Percentiles rank a stretch among this genome's conserved stretches.
phyloP scores from a whole-genome alignment of 2,888 invertebrate species.

The Microctonus hyperodae region DNA sequence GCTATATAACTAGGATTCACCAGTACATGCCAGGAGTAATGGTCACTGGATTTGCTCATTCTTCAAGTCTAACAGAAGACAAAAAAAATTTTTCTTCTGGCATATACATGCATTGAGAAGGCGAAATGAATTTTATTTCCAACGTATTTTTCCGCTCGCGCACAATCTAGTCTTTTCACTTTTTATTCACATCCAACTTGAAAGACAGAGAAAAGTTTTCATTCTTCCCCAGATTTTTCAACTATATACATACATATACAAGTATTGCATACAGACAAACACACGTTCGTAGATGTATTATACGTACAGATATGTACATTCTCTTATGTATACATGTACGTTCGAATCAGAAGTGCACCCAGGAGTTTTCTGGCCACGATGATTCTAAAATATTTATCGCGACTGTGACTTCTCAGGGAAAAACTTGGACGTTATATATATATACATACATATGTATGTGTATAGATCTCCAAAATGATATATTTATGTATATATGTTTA shows the following conservation, averaged over 20 bases:
- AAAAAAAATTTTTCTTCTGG: background rate
- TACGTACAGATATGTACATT: too few relatives aligned
- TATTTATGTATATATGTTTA: background rate
- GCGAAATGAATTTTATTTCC: slow-evolving; percentile 27
- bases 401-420: background rate
- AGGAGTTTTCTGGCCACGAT: slow-evolving; percentile 19
- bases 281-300: too few relatives aligned
- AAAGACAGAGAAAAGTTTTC: slow-evolving; percentile 1
- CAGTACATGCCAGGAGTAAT: slow-evolving; percentile 22
- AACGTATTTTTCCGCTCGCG: slow-evolving; percentile 10
- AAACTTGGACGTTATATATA: slow-evolving; percentile 1
- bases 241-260: background rate
- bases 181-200: slow-evolving; percentile 23
- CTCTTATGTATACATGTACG: background rate
- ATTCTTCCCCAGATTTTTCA: background rate
- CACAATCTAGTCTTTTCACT: slow-evolving; percentile 22
- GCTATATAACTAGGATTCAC: slow-evolving; percentile 31
- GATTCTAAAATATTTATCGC: slow-evolving; percentile 22
- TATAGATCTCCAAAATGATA: too few relatives aligned
- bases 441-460: background rate
- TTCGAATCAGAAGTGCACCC: slow-evolving; percentile 17
- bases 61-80: slow-evolving; percentile 22
- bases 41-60: slow-evolving; percentile 34
- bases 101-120: slow-evolving; percentile 1
- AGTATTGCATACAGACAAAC: too few relatives aligned